Evolutionary conservation across 2,888 invertebrate genomes (phyloP).

Genomic region (Drosophila subquinaria): DNA sequence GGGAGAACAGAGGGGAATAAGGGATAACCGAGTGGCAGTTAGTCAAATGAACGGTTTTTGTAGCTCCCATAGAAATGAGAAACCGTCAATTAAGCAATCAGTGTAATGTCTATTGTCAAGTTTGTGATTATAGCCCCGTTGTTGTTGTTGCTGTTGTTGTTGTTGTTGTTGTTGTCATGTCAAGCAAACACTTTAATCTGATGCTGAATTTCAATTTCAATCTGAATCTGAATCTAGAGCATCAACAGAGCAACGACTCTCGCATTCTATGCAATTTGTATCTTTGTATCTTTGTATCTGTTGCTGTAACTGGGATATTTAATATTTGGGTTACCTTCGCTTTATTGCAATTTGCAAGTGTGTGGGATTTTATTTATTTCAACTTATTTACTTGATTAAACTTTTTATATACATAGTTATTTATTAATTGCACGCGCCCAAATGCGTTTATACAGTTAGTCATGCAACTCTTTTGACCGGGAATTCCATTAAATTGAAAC

Average conservation of each 20-base stretch:
- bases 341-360: constrained; percentile 41
- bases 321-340: constrained; percentile 54
- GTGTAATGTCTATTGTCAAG: constrained; percentile 41
- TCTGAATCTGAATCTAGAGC: constrained; percentile 39
- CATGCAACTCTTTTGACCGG: no score
- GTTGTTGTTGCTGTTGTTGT: constrained; percentile 43
- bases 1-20: no score
- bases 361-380: constrained; percentile 1
- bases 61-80: constrained; percentile 15
- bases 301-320: constrained; percentile 12
- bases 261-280: constrained; percentile 24
- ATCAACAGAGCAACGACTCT: constrained; percentile 14
- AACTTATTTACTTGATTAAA: no score
- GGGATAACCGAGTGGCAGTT: not conserved
- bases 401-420: no score
- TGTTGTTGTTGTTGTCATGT: constrained; percentile 56
- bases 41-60: constrained; percentile 1
- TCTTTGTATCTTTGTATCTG: constrained; percentile 23
- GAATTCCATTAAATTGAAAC: no score
- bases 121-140: constrained; percentile 42
- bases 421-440: no score
- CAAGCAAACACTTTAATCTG: constrained; percentile 49
- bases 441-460: no score
- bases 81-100: constrained; percentile 33
- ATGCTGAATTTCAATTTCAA: constrained; percentile 28